Percentiles rank a stretch among this genome's conserved stretches.
Evolutionary conservation across 2,888 invertebrate species (phyloP).

Genomic region (Iphiclides podalirius): DNA sequence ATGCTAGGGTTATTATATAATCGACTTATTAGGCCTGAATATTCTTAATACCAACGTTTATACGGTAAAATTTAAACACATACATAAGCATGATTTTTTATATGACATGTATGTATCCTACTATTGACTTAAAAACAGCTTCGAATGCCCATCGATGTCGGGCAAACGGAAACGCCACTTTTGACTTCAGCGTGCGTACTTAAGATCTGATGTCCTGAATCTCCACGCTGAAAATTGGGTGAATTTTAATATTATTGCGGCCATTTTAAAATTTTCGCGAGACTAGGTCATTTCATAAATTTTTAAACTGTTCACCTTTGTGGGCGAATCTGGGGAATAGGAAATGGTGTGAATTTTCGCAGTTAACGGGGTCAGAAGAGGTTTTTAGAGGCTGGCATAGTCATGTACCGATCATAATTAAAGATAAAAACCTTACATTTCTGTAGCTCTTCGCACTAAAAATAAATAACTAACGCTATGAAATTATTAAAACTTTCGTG

Average conservation of each 20-base stretch:
- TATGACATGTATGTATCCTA: too few relatives aligned
- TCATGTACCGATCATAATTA: conserved; percentile 29
- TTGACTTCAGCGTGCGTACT: not conserved
- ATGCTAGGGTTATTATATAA: too few relatives aligned
- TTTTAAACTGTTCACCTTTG: conserved; percentile 60
- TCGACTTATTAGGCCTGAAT: too few relatives aligned
- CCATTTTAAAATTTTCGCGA: conserved; percentile 27
- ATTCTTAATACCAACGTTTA: too few relatives aligned
- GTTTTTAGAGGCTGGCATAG: conserved; percentile 56
- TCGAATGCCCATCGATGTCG: too few relatives aligned
- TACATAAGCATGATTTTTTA: too few relatives aligned
- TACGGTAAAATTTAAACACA: too few relatives aligned
- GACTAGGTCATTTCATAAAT: conserved; percentile 45
- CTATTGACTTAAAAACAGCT: not conserved
- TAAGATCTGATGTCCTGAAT: conserved; percentile 13
- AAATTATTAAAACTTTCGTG: too few relatives aligned
- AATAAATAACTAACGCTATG: too few relatives aligned
- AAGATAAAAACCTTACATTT: too few relatives aligned
- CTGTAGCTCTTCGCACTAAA: too few relatives aligned
- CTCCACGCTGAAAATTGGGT: not conserved
- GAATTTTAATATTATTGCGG: conserved; percentile 25
- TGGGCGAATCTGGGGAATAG: conserved; percentile 47
- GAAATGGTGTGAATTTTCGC: conserved; percentile 58
- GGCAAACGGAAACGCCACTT: not conserved
- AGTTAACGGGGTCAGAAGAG: conserved; percentile 62